Conservation (phyloP, 2,113 vertebrate genomes). For the Ceuthmochares aereus region DNA sequence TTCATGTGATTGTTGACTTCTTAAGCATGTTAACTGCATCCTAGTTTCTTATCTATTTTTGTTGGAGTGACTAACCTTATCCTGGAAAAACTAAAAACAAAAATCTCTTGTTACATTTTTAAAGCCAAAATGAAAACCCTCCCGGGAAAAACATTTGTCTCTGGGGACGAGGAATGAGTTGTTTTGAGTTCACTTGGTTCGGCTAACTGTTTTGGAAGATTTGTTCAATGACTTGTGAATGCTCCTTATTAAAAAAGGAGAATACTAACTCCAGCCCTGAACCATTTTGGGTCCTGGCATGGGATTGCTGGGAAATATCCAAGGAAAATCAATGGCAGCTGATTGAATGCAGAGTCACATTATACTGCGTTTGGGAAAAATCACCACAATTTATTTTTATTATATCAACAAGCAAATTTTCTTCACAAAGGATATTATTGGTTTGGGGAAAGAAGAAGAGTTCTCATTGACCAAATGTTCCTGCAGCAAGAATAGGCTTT, state of each 20-base stretch:
- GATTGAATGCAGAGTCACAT: neutral
- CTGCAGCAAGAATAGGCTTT: neutral
- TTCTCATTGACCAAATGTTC: neutral
- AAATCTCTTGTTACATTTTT: neutral
- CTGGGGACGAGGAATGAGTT: neutral
- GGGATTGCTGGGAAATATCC: neutral
- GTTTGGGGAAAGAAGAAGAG: neutral
- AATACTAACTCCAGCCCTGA: neutral
- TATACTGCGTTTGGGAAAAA: neutral
- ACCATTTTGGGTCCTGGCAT: neutral
- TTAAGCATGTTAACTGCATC: neutral
- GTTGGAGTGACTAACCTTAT: neutral
- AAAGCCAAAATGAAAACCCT: conserved; percentile 6
- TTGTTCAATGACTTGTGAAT: neutral
- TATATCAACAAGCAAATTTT: neutral
- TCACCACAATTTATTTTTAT: neutral
- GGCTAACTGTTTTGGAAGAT: neutral
- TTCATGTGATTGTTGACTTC: neutral
- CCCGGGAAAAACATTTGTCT: neutral
- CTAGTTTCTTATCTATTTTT: neutral
- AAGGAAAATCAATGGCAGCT: neutral
- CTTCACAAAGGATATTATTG: neutral
- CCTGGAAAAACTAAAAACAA: neutral
- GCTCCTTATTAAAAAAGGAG: neutral
- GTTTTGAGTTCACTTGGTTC: neutral